Evolutionary conservation across 2,113 vertebrate genomes (phyloP), one percentile per base, ranked within the genome.

Genomic region (Pitta sordida): DNA sequence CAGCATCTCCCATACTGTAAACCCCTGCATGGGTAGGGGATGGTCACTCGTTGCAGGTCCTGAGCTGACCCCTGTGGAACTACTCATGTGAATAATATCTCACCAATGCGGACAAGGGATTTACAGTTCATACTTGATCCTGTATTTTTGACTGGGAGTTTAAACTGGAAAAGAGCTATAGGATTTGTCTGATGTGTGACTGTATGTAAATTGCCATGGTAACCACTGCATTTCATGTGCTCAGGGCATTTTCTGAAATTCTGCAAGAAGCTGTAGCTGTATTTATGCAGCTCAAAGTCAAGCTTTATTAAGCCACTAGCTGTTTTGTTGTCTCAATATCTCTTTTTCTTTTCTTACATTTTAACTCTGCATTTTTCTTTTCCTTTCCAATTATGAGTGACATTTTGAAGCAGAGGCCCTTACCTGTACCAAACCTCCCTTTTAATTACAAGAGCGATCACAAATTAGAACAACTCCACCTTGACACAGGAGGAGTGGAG

Each of bases 181-280:
- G 55, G 46, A 67, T 88, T 62, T 94, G 21, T 55, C 63, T 86
- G 59, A 52, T 77, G 8, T 53, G 12, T 56, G 60, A 4, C 74
- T 79, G n/a, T 41, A 48, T 83, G 64, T 36, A 67, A 69, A 81
- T 88, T 90, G 65, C 93, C 65, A 48, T 93, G 75, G 95, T 55
- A 91, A 96, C 88, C 4, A 4, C 48, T 2, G 17, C 83, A 86
- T 90, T 86, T 83, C 48, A 15, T 70, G 36, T 70, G 71, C 86
- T 94, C 27, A 41, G 64, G 76, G 85, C 46, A 10, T 94, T 93
- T 77, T 86, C 68, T 69, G 70, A 48, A 70, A 81, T 88, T 90
- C 90, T 90, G 68, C 63, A 83, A 77, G 70, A 75, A 88, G 58
- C 70, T 65, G n/a, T 85, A 77, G 63, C 43, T 26, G 2, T 67